Percentiles rank a stretch among this genome's conserved stretches.
Conservation (phyloP, 2,113 vertebrate genomes). For the Sterrhoptilus dennistouni region DNA sequence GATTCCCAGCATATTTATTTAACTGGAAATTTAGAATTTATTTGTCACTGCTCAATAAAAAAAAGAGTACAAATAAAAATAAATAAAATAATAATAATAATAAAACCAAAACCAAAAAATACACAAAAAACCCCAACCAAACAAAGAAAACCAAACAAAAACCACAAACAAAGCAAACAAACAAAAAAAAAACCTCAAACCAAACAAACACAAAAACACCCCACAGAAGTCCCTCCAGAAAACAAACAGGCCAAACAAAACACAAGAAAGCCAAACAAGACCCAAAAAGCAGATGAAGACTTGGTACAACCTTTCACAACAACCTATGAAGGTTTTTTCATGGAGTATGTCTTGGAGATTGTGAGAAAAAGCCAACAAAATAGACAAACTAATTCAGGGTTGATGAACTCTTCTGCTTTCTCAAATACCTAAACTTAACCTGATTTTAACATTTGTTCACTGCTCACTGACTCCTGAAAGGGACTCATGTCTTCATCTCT, state of each 20-base stretch:
- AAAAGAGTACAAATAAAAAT: background rate
- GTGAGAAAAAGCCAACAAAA: background rate
- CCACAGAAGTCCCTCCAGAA: background rate
- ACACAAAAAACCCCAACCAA: too few relatives aligned
- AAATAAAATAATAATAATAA: background rate
- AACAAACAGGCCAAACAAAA: background rate
- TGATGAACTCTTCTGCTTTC: background rate
- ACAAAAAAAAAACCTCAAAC: too few relatives aligned
- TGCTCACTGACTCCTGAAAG: background rate
- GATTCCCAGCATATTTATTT: background rate
- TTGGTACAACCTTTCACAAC: rapidly evolving
- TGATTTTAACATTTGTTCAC: background rate
- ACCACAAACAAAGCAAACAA: background rate
- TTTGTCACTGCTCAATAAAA: background rate
- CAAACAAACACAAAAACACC: background rate
- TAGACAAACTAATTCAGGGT: background rate
- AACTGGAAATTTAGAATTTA: background rate
- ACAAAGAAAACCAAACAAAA: background rate
- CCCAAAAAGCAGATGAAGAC: background rate
- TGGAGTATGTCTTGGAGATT: background rate
- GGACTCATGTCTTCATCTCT: background rate
- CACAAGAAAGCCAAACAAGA: background rate
- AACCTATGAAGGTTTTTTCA: background rate
- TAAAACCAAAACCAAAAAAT: rapidly evolving
- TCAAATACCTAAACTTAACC: background rate